These are phyloP conservation scores for Melanotus villosus DNA, from an alignment of 2,888 invertebrate genomes.

Conservation along the genomic window DNA sequence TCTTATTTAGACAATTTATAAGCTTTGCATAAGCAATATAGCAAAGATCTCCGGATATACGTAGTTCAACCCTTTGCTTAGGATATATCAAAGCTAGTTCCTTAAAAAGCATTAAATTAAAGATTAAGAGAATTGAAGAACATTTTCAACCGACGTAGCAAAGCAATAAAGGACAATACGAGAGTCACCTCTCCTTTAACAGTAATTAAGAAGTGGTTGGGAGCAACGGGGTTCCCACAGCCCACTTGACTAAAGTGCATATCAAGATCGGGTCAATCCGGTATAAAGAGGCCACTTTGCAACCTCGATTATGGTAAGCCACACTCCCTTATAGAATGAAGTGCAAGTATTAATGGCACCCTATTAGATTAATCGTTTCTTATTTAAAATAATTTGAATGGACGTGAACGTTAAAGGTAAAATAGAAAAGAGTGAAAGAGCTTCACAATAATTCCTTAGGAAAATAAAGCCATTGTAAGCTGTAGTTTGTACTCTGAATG, in stretches of 20 bases:
- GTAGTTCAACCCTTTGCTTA: no score
- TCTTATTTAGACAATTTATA: no score
- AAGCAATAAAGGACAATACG: background rate
- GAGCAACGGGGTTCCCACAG: slow-evolving; percentile 61
- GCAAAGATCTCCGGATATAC: no score
- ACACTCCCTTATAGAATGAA: slow-evolving; percentile 40
- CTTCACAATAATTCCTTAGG: no score
- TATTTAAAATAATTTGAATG: background rate
- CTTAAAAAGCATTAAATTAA: no score
- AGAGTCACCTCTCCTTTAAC: background rate
- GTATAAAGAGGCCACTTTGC: slow-evolving; percentile 37
- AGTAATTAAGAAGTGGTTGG: slow-evolving; percentile 55
- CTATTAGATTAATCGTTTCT: slow-evolving; percentile 15
- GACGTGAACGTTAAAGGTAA: background rate
- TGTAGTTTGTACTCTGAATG: no score
- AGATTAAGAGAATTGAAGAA: no score
- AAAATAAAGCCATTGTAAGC: no score
- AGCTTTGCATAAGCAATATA: no score
- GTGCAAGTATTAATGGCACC: slow-evolving; percentile 34
- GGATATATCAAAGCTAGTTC: no score
- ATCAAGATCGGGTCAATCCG: slow-evolving; percentile 44
- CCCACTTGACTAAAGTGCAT: slow-evolving; percentile 60
- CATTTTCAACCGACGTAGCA: no score
- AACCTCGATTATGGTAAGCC: slow-evolving; percentile 24
- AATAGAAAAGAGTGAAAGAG: no score